phyloP scores from a whole-genome alignment of 2,797 vertebrate genomes.

The Eleutherodactylus coqui region DNA sequence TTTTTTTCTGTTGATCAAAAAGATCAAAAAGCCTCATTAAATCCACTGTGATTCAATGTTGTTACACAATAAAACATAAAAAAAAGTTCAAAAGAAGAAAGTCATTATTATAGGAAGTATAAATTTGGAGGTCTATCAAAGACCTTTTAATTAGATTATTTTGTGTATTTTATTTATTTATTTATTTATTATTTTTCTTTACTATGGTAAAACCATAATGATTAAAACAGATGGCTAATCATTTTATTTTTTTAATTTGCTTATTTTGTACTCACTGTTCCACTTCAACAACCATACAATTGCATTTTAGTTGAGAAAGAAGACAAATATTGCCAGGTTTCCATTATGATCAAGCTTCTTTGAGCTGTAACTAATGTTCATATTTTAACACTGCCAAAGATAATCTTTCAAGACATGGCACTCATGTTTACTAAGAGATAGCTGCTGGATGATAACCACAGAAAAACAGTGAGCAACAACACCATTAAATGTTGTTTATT shows the following conservation, averaged over 20 bases:
- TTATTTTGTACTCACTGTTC: too few relatives aligned
- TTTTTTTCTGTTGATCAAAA: not conserved
- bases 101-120: not conserved
- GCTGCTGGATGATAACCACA: too few relatives aligned
- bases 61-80: not conserved
- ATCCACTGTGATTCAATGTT: not conserved
- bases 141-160: not conserved
- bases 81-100: not conserved
- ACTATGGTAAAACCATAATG: not conserved
- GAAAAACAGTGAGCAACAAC: too few relatives aligned
- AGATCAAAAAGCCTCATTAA: not conserved
- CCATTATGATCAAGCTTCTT: not conserved
- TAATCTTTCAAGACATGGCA: not conserved
- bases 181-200: not conserved
- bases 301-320: not conserved
- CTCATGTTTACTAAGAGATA: not conserved
- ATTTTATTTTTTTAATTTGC: too few relatives aligned
- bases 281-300: too few relatives aligned
- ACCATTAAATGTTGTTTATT: not conserved
- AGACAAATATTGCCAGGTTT: not conserved
- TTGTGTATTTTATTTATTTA: not conserved
- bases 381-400: not conserved
- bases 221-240: too few relatives aligned
- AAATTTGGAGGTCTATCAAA: not conserved
- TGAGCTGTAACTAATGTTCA: not conserved